Evolutionary conservation across 1,140 invertebrate species (phyloP).

Genomic region (Habropoda laboriosa): DNA sequence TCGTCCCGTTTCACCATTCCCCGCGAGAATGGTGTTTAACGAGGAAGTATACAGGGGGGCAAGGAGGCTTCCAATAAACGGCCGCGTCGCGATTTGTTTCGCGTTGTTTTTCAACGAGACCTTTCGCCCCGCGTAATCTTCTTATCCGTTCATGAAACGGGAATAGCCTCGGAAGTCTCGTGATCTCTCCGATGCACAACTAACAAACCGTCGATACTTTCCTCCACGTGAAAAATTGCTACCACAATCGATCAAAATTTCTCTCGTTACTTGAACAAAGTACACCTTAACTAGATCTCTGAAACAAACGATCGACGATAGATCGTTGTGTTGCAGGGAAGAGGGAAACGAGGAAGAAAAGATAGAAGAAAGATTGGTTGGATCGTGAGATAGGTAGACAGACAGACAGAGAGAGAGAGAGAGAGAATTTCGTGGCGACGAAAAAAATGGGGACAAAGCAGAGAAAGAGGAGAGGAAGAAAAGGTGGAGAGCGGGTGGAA

Average conservation of each 20-base stretch:
- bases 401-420: not conserved
- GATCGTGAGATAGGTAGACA: slow-evolving; percentile 29
- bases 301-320: not conserved
- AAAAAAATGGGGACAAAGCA: slow-evolving; percentile 39
- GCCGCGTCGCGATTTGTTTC: not conserved
- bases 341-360: not conserved
- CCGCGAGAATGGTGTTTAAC: not conserved
- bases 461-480: slow-evolving; percentile 9
- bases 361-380: not conserved
- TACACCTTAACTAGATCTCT: not conserved
- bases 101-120: slow-evolving; percentile 14
- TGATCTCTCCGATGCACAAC: not conserved
- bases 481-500: not conserved
- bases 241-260: slow-evolving; percentile 11
- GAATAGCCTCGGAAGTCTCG: not conserved
- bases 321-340: too few species aligned
- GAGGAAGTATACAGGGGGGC: not conserved
- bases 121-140: slow-evolving; percentile 18
- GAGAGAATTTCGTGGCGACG: slow-evolving; percentile 19
- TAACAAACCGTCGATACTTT: slow-evolving; percentile 13
- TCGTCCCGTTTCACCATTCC: not conserved
- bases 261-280: not conserved
- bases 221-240: not conserved
- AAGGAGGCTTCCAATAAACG: not conserved
- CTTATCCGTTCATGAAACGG: not conserved